Conservation (phyloP, 2,797 vertebrate genomes). For the Chaunax sp. region DNA sequence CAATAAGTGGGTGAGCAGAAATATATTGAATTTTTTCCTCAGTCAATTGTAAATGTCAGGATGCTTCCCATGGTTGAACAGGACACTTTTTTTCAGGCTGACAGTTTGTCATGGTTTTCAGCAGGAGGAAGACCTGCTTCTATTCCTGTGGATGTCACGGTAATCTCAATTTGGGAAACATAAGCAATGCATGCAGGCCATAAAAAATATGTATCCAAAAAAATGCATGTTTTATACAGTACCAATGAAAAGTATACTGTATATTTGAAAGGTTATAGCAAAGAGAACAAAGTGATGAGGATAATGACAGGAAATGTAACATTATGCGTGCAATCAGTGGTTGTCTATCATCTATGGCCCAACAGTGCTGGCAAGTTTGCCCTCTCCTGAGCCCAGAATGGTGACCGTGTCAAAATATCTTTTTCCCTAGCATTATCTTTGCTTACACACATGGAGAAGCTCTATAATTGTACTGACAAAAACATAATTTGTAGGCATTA, state of each 20-base stretch:
- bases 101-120: slow-evolving; percentile 58
- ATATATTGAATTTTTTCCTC: slow-evolving; percentile 3
- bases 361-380: slow-evolving; percentile 50
- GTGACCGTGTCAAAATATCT: slow-evolving; percentile 49
- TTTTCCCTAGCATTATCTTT: slow-evolving; percentile 29
- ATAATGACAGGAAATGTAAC: slow-evolving; percentile 35
- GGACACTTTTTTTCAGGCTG: slow-evolving; percentile 41
- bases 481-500: slow-evolving; percentile 53
- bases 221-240: slow-evolving; percentile 15
- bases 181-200: not conserved
- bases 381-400: too few relatives aligned
- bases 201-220: slow-evolving; percentile 3
- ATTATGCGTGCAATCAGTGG: slow-evolving; percentile 41
- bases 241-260: not conserved
- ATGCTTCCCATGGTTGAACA: slow-evolving; percentile 35
- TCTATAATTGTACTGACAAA: too few relatives aligned
- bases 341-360: slow-evolving; percentile 43
- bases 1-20: slow-evolving; percentile 8
- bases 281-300: slow-evolving; percentile 10
- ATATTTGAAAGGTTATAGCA: too few relatives aligned
- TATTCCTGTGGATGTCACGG: slow-evolving; percentile 44
- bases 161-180: slow-evolving; percentile 44
- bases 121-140: slow-evolving; percentile 1
- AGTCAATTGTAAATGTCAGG: slow-evolving; percentile 32
- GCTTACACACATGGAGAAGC: slow-evolving; percentile 59